These are phyloP conservation scores for Calidris pygmaea DNA, from an alignment of 2,113 vertebrate species.

Conservation along the genomic window DNA sequence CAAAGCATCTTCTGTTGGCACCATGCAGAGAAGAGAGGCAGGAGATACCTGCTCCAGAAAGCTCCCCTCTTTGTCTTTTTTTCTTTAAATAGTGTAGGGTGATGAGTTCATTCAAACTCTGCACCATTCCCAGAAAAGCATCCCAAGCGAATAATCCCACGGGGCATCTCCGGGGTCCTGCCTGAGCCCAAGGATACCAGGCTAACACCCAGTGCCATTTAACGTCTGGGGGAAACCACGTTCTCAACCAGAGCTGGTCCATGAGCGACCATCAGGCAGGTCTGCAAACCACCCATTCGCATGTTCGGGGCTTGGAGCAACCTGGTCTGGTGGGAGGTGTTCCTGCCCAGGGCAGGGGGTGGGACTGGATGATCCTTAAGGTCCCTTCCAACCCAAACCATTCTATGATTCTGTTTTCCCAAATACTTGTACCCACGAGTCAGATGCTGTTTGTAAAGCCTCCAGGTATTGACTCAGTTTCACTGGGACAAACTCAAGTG, in stretches of 20 bases:
- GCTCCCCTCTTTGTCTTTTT: no score
- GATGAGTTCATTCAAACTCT: background rate
- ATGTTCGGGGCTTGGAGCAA: background rate
- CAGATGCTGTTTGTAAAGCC: background rate
- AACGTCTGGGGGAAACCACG: background rate
- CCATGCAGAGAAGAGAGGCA: background rate
- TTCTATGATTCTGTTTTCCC: background rate
- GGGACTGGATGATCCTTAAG: background rate
- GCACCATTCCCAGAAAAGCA: background rate
- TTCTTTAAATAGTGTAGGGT: background rate
- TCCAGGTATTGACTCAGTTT: background rate
- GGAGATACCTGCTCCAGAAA: background rate
- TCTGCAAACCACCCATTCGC: background rate
- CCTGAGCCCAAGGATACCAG: background rate
- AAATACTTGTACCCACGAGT: background rate
- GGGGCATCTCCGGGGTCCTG: background rate
- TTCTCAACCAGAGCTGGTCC: background rate
- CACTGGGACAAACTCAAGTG: background rate
- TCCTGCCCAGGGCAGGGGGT: background rate
- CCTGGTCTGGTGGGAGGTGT: background rate
- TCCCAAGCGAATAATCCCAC: accelerated
- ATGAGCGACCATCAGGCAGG: background rate
- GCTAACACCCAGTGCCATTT: background rate
- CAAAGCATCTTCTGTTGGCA: background rate
- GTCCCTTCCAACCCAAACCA: background rate